These are phyloP conservation scores for Tetranychus cinnabarinus DNA, from an alignment of 1,140 invertebrate species.

Conservation along the genomic window DNA sequence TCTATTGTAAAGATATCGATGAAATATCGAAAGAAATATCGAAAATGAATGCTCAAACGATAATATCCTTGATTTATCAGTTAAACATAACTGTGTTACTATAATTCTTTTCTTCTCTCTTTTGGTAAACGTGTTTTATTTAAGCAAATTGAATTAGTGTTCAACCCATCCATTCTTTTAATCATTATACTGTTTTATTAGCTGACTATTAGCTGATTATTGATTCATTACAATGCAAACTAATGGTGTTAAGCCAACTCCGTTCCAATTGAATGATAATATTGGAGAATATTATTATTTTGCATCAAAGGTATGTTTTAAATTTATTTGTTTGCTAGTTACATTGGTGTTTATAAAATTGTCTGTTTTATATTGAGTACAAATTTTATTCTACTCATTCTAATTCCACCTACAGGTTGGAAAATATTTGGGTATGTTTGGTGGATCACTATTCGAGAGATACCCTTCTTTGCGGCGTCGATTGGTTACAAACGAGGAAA, in stretches of 20 bases:
- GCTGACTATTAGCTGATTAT: not conserved
- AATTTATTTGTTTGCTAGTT: not conserved
- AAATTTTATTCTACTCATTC: not conserved
- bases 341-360: not conserved
- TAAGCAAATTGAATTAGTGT: no score
- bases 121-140: no score
- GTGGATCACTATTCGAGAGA: conserved; percentile 90
- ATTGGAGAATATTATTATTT: conserved; percentile 85
- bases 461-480: conserved; percentile 91
- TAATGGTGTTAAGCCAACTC: conserved; percentile 89
- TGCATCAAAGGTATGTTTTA: conserved; percentile 62
- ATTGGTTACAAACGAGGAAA: conserved; percentile 83
- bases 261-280: conserved; percentile 89
- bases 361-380: not conserved
- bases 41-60: no score
- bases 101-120: no score
- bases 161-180: no score
- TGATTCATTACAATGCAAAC: conserved; percentile 27
- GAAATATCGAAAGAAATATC: no score
- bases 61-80: no score
- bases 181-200: no score
- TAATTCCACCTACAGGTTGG: conserved; percentile 40
- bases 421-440: conserved; percentile 83
- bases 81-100: no score
- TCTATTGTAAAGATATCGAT: no score